phyloP scores from a whole-genome alignment of 2,113 vertebrate species.

The Crocuta crocuta region DNA sequence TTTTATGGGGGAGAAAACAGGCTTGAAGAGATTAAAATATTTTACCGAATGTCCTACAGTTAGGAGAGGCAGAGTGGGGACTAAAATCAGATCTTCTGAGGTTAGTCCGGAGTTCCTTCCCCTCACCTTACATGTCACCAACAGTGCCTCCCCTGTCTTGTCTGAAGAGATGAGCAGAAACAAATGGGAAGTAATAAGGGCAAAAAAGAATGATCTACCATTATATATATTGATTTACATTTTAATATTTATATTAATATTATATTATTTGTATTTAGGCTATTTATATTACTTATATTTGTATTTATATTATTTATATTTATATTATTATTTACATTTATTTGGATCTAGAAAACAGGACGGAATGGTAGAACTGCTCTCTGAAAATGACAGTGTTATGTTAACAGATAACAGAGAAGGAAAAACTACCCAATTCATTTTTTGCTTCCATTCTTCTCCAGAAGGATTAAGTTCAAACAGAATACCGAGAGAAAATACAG shows the following conservation, averaged over 20 bases:
- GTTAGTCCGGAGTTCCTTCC: background rate
- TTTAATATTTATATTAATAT: too few relatives aligned
- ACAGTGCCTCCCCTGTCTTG: background rate
- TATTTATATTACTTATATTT: too few relatives aligned
- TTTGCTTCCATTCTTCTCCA: background rate
- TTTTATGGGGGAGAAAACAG: background rate
- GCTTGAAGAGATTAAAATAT: background rate
- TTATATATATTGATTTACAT: background rate
- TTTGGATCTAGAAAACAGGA: background rate
- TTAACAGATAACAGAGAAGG: background rate
- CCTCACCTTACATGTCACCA: background rate
- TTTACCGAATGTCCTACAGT: rapidly evolving
- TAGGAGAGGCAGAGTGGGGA: background rate
- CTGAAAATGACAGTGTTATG: background rate
- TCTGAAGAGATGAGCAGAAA: background rate
- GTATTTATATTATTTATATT: too few relatives aligned
- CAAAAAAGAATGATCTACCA: background rate
- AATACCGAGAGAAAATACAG: background rate
- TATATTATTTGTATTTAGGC: too few relatives aligned
- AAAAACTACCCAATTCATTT: background rate
- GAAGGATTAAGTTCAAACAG: slow-evolving; percentile 45
- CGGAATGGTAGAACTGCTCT: background rate
- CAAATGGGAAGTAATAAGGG: too few relatives aligned
- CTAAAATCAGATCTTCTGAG: background rate
- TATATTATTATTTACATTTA: too few relatives aligned